Evolutionary conservation across 2,113 vertebrate genomes (phyloP).

Genomic region (Dicaeum eximium): DNA sequence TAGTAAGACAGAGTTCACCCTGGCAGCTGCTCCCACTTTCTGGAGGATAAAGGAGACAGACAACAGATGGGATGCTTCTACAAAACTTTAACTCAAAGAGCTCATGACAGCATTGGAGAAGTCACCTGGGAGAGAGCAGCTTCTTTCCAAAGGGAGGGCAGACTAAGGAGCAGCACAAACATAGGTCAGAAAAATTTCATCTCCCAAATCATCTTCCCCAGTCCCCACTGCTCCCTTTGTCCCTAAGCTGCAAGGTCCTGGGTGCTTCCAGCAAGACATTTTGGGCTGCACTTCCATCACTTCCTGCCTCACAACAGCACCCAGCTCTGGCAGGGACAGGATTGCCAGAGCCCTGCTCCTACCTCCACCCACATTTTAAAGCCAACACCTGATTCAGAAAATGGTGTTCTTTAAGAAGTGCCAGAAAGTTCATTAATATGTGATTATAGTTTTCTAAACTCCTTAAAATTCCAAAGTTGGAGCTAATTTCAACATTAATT

Average conservation of each 20-base stretch:
- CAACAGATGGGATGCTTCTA: not conserved
- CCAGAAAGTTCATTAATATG: not conserved
- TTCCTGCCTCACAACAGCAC: not conserved
- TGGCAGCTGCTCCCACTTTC: not conserved
- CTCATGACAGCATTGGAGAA: not conserved
- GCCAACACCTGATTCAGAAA: not conserved
- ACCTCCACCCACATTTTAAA: not conserved
- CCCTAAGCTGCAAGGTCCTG: not conserved
- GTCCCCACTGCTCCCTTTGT: not conserved
- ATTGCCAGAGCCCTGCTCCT: not conserved
- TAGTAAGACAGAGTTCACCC: not conserved
- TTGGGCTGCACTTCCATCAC: not conserved
- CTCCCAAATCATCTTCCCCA: not conserved
- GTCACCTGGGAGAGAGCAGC: not conserved
- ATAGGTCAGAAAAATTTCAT: not conserved
- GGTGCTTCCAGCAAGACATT: not conserved
- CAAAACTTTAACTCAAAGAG: not conserved
- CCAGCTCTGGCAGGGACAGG: not conserved
- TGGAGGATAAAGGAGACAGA: not conserved
- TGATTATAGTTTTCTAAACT: not conserved
- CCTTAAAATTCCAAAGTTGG: not conserved
- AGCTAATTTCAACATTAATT: constrained; percentile 37
- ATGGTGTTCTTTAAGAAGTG: not conserved
- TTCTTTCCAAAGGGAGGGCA: not conserved
- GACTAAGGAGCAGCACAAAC: not conserved